Evolutionary conservation across 1,140 invertebrate species (phyloP).

Genomic region (Octopus sinensis): DNA sequence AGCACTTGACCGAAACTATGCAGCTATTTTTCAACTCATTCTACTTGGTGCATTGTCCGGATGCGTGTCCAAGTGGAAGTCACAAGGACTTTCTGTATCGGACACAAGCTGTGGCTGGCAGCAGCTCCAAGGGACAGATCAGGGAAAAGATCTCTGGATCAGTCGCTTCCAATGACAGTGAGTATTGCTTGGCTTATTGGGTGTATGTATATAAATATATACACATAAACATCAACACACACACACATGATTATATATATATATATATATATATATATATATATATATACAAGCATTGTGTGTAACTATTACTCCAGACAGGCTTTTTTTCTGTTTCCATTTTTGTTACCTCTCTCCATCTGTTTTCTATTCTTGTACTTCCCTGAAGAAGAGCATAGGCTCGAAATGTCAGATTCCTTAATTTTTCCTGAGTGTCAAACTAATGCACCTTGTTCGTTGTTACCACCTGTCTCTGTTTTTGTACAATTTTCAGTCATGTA

Average conservation of each 20-base stretch:
- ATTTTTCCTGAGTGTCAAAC: too few relatives aligned
- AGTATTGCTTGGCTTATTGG: not conserved
- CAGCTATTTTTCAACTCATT: conserved; percentile 82
- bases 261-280: not conserved
- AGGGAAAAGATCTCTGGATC: not conserved
- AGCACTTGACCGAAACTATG: conserved; percentile 71
- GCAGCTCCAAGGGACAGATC: not conserved
- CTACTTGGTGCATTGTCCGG: conserved; percentile 67
- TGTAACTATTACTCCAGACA: conserved; percentile 18
- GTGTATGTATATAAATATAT: too few relatives aligned
- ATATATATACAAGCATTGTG: not conserved
- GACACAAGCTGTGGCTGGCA: not conserved
- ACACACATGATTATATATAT: not conserved
- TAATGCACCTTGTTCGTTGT: too few relatives aligned
- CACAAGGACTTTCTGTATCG: not conserved
- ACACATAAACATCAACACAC: not conserved
- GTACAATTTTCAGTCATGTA: too few relatives aligned
- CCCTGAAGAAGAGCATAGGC: too few relatives aligned
- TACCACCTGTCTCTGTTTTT: too few relatives aligned
- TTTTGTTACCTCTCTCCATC: too few relatives aligned
- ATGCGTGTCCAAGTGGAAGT: not conserved
- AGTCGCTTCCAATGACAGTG: not conserved
- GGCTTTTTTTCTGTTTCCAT: too few relatives aligned
- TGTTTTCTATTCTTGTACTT: too few relatives aligned
- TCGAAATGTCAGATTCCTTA: too few relatives aligned